Evolutionary conservation across 2,113 vertebrate genomes (phyloP).

Genomic region (Antechinus stuartii): DNA sequence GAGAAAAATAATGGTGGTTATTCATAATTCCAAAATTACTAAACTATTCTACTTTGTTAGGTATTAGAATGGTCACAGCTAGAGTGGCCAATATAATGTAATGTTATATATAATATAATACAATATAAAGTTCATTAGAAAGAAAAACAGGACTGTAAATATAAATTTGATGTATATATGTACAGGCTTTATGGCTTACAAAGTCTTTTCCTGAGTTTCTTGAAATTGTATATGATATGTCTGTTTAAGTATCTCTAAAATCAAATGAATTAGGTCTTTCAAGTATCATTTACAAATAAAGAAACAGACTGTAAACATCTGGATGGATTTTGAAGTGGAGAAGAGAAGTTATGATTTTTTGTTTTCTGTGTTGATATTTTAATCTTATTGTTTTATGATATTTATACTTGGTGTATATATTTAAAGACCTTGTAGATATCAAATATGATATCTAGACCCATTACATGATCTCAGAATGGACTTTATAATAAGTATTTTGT

Average conservation of each 20-base stretch:
- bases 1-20: not conserved
- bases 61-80: not conserved
- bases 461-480: not conserved
- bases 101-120: not conserved
- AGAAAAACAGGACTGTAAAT: not conserved
- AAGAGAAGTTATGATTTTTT: not conserved
- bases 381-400: slow-evolving; percentile 20
- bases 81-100: not conserved
- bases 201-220: not conserved
- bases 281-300: not conserved
- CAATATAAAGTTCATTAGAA: not conserved
- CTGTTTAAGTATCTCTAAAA: not conserved
- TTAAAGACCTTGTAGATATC: not conserved
- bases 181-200: not conserved
- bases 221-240: no score
- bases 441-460: not conserved
- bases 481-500: not conserved
- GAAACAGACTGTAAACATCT: not conserved
- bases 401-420: not conserved
- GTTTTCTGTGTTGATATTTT: slow-evolving; percentile 1
- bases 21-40: not conserved
- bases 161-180: not conserved
- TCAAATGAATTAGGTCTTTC: not conserved
- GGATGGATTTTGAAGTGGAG: not conserved
- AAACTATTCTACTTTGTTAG: not conserved